phyloP scores from a whole-genome alignment of 2,113 vertebrate genomes.

The Pollimyrus isidori region DNA sequence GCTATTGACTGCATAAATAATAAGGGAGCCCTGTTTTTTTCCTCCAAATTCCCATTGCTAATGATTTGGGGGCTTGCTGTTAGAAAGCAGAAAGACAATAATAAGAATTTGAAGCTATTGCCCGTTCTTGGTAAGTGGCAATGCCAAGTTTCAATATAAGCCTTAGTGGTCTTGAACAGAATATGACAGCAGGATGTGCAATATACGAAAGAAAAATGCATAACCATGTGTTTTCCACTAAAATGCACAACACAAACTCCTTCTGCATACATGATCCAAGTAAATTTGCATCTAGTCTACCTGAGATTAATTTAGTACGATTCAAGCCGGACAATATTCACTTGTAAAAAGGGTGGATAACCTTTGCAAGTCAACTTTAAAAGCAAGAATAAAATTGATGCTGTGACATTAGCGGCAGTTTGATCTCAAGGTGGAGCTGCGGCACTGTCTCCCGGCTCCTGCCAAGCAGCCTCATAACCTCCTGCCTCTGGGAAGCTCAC shows the following conservation, averaged over 20 bases:
- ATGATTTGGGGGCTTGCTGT: slow-evolving; percentile 79
- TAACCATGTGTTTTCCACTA: not conserved
- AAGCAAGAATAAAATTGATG: not conserved
- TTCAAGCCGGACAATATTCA: not conserved
- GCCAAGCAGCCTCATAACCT: not conserved
- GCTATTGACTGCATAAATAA: slow-evolving; percentile 92
- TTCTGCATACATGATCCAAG: not conserved
- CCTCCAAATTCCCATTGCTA: slow-evolving; percentile 77
- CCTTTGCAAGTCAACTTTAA: not conserved
- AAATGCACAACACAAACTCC: not conserved
- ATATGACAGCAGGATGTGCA: not conserved
- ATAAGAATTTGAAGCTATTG: slow-evolving; percentile 70
- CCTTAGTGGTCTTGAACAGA: slow-evolving; percentile 58
- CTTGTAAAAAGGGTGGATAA: not conserved
- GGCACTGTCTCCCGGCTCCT: not conserved
- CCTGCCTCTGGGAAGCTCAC: not conserved
- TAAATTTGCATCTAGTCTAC: not conserved
- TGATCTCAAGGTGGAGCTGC: slow-evolving; percentile 20
- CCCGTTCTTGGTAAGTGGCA: slow-evolving; percentile 60
- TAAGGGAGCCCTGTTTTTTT: slow-evolving; percentile 62
- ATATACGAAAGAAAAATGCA: not conserved
- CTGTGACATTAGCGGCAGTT: not conserved
- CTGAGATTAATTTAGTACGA: not conserved
- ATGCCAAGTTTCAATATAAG: slow-evolving; percentile 73
- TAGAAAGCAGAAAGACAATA: slow-evolving; percentile 74